These are phyloP conservation scores for Pteronotus mesoamericanus DNA, from an alignment of 2,797 vertebrate genomes.

Conservation along the genomic window DNA sequence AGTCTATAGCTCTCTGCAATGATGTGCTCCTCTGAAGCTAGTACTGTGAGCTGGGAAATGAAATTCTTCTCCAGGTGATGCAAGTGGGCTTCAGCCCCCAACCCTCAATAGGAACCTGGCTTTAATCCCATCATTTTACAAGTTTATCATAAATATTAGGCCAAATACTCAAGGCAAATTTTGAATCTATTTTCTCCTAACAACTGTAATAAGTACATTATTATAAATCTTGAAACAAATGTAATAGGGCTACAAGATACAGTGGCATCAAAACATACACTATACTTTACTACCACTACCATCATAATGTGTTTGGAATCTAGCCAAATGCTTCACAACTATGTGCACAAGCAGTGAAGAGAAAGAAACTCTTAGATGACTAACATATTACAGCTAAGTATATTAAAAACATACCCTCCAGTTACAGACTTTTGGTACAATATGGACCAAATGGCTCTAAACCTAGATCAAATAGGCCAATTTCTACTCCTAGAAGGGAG, in stretches of 20 bases:
- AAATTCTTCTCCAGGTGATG: neutral
- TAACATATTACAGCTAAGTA: neutral
- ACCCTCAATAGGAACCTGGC: neutral
- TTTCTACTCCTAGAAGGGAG: neutral
- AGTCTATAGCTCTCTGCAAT: neutral
- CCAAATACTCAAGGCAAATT: neutral
- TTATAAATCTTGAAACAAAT: constrained; percentile 4
- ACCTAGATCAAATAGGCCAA: neutral
- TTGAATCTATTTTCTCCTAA: neutral
- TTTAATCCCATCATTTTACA: neutral
- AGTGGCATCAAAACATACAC: neutral
- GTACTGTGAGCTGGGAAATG: neutral
- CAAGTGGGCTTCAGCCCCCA: neutral
- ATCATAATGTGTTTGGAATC: neutral
- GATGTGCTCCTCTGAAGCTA: neutral
- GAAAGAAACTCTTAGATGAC: neutral
- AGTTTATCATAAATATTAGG: neutral
- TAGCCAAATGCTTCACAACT: neutral
- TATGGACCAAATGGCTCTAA: neutral
- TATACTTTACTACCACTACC: neutral
- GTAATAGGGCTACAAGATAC: neutral
- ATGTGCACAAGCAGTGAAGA: neutral
- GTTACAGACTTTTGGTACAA: neutral
- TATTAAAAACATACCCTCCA: neutral
- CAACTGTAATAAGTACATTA: neutral